phyloP scores from a whole-genome alignment of 2,797 vertebrate species.

The Syndactyla subalaris region DNA sequence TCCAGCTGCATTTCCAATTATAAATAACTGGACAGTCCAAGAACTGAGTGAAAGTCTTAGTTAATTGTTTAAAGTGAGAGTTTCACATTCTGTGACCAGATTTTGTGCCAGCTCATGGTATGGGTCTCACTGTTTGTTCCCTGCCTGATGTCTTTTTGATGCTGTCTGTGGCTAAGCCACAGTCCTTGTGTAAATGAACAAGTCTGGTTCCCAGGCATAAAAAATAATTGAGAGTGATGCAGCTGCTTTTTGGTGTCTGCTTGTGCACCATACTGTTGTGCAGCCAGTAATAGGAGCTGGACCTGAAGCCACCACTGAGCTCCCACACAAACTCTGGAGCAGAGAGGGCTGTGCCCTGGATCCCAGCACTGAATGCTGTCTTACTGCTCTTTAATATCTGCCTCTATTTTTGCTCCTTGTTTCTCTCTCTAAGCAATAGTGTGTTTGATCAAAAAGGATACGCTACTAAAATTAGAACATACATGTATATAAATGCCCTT shows the following conservation, averaged over 20 bases:
- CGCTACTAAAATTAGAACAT: background rate
- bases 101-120: background rate
- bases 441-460: background rate
- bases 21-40: background rate
- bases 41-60: background rate
- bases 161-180: background rate
- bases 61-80: background rate
- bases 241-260: background rate
- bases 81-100: background rate
- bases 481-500: background rate
- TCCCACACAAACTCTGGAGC: fast-evolving
- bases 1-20: background rate
- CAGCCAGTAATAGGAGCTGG: background rate
- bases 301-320: background rate
- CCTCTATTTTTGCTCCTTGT: background rate
- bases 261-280: background rate
- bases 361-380: background rate
- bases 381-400: background rate
- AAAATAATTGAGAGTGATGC: background rate
- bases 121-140: background rate
- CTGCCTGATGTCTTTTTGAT: background rate
- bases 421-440: background rate
- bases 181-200: background rate
- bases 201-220: background rate
- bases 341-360: background rate